Evolutionary conservation across 2,888 invertebrate genomes (phyloP).

Genomic region (Parnassius glacialis): DNA sequence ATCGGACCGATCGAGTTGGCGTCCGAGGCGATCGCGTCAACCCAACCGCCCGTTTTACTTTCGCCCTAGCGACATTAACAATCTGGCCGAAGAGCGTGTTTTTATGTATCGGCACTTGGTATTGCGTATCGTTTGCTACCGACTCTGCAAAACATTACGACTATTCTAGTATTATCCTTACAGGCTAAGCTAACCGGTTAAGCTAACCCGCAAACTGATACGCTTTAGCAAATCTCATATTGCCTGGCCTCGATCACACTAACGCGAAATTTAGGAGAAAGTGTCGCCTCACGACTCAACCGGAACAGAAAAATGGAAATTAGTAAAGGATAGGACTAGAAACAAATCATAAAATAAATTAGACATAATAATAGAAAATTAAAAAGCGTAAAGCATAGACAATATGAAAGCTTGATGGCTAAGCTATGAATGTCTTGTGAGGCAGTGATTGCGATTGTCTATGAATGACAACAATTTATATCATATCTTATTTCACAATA

Average conservation of each 20-base stretch:
- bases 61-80: slow-evolving; percentile 40
- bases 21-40: slow-evolving; percentile 40
- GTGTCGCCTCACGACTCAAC: slow-evolving; percentile 47
- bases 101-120: slow-evolving; percentile 33
- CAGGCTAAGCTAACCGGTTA: slow-evolving; percentile 30
- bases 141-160: slow-evolving; percentile 41
- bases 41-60: slow-evolving; percentile 43
- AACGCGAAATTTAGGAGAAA: slow-evolving; percentile 11
- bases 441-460: slow-evolving; percentile 77
- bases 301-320: slow-evolving; percentile 44
- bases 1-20: slow-evolving; percentile 39
- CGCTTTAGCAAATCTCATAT: slow-evolving; percentile 8
- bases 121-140: slow-evolving; percentile 36
- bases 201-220: slow-evolving; percentile 12
- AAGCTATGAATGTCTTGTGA: slow-evolving; percentile 80
- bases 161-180: slow-evolving; percentile 32
- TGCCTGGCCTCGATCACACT: slow-evolving; percentile 1
- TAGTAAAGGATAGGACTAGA: slow-evolving; percentile 59
- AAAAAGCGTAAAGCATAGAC: slow-evolving; percentile 76
- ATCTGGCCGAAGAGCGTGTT: slow-evolving; percentile 37
- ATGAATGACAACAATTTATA: slow-evolving; percentile 46
- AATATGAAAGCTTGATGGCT: slow-evolving; percentile 69
- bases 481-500: slow-evolving; percentile 16
- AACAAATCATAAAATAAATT: slow-evolving; percentile 53
- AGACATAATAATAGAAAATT: slow-evolving; percentile 59